A percentile compares a stretch with the other conserved stretches of the same genome.
phyloP scores from a whole-genome alignment of 2,888 invertebrate genomes.

The Morpho achilles region DNA sequence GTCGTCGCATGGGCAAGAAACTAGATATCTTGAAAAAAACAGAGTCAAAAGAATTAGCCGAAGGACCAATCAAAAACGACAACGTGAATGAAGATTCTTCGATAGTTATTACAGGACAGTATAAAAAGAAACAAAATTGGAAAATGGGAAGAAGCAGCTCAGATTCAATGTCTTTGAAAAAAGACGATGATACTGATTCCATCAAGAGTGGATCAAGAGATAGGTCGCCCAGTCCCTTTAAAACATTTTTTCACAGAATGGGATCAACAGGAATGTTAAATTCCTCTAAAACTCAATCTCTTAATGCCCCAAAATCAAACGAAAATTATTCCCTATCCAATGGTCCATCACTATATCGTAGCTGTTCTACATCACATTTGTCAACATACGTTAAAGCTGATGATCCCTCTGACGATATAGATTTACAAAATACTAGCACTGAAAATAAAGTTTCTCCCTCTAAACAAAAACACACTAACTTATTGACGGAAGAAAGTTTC shows the following conservation, averaged over 20 bases:
- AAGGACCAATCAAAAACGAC: slow-evolving; percentile 49
- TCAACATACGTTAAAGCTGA: slow-evolving; percentile 88
- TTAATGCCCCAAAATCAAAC: slow-evolving; percentile 54
- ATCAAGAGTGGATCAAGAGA: slow-evolving; percentile 71
- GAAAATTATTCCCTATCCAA: slow-evolving; percentile 65
- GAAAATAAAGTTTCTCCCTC: slow-evolving; percentile 54
- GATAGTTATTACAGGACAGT: slow-evolving; percentile 57
- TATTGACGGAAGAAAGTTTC: slow-evolving; percentile 57
- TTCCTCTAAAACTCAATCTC: slow-evolving; percentile 72
- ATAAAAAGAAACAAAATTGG: slow-evolving; percentile 78
- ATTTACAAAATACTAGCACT: slow-evolving; percentile 75
- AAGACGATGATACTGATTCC: slow-evolving; percentile 69
- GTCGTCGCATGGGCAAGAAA: slow-evolving; percentile 88
- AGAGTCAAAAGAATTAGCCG: slow-evolving; percentile 79
- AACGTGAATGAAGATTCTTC: slow-evolving; percentile 53
- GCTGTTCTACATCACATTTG: slow-evolving; percentile 87
- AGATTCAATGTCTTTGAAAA: slow-evolving; percentile 65
- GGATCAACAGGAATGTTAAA: slow-evolving; percentile 88
- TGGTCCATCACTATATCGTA: slow-evolving; percentile 81
- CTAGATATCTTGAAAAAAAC: slow-evolving; percentile 85
- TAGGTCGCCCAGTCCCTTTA: slow-evolving; percentile 82
- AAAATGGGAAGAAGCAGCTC: slow-evolving; percentile 78
- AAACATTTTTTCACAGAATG: slow-evolving; percentile 86
- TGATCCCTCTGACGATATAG: slow-evolving; percentile 89
- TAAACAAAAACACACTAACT: slow-evolving; percentile 51